Conservation (phyloP, 2,888 invertebrate genomes). For the Polydesmus complanatus region DNA sequence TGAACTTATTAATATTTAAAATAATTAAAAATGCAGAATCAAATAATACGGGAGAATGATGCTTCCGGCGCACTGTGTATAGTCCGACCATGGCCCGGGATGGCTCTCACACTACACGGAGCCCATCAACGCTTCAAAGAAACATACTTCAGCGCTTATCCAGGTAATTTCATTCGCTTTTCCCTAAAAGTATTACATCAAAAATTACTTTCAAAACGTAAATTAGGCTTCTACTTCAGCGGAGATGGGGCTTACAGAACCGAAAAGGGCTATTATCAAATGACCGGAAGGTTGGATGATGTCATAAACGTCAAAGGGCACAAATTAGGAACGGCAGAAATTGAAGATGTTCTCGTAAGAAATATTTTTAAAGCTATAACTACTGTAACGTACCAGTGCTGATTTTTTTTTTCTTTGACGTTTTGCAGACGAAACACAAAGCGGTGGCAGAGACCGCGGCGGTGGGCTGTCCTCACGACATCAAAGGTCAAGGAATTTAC, state of each 20-base stretch:
- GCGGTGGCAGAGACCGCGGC: conserved; percentile 38
- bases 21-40: conserved; percentile 22
- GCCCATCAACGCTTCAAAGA: conserved; percentile 35
- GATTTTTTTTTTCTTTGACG: neutral
- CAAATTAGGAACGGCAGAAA: conserved; percentile 39
- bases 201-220: conserved; percentile 35
- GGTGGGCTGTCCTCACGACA: conserved; percentile 38
- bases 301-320: conserved; percentile 41
- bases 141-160: conserved; percentile 31
- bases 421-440: conserved; percentile 28
- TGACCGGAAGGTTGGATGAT: conserved; percentile 39
- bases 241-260: conserved; percentile 37
- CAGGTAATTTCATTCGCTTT: conserved; percentile 29
- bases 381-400: neutral
- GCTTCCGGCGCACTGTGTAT: conserved; percentile 32
- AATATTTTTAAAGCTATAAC: no score
- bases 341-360: conserved; percentile 37
- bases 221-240: conserved; percentile 34
- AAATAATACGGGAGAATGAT: conserved; percentile 23
- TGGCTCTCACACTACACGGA: conserved; percentile 37
- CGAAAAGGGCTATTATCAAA: conserved; percentile 34
- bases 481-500: conserved; percentile 41
- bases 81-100: conserved; percentile 37
- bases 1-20: no score
- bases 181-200: no score